A percentile compares a stretch with the other conserved stretches of the same genome.
Evolutionary conservation across 37 sponge, comb jelly and placozoan genomes (phyloP).

Genomic region (Beroe forskalii): DNA sequence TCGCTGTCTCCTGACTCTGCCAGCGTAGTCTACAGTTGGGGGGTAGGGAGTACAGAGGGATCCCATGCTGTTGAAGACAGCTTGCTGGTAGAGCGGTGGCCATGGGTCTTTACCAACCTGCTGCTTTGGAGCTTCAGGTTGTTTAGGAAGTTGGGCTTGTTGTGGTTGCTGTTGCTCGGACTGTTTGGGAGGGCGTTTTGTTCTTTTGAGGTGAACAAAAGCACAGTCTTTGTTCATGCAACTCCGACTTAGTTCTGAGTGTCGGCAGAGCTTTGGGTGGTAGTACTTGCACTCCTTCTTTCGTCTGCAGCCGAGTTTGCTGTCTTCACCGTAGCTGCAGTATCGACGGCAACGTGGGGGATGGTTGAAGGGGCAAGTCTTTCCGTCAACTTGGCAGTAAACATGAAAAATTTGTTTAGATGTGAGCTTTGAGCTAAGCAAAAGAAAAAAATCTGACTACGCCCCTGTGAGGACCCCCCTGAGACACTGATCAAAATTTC

Average conservation of each 20-base stretch:
- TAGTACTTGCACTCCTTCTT: background rate
- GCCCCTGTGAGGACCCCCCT: too few relatives aligned
- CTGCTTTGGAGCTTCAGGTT: background rate
- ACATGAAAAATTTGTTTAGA: too few relatives aligned
- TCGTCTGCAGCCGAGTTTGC: background rate
- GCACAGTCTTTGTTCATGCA: constrained; percentile 14
- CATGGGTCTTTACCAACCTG: background rate
- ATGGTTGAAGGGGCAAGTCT: background rate
- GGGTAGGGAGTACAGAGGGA: background rate
- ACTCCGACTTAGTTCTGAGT: background rate
- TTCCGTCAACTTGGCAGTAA: background rate
- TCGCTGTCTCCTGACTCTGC: background rate
- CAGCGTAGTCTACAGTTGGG: background rate
- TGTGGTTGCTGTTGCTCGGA: background rate
- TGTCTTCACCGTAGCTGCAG: background rate
- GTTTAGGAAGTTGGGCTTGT: background rate
- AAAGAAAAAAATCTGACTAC: too few relatives aligned
- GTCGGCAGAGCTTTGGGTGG: constrained; percentile 1
- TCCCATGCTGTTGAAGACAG: background rate
- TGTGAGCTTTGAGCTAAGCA: too few relatives aligned
- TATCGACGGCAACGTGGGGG: background rate
- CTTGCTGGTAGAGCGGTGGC: background rate
- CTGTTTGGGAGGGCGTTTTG: background rate
- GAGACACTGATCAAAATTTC: too few relatives aligned
- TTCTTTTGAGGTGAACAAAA: background rate